Conservation (phyloP, 2,888 invertebrate genomes). For the Parnassius mnemosyne region DNA sequence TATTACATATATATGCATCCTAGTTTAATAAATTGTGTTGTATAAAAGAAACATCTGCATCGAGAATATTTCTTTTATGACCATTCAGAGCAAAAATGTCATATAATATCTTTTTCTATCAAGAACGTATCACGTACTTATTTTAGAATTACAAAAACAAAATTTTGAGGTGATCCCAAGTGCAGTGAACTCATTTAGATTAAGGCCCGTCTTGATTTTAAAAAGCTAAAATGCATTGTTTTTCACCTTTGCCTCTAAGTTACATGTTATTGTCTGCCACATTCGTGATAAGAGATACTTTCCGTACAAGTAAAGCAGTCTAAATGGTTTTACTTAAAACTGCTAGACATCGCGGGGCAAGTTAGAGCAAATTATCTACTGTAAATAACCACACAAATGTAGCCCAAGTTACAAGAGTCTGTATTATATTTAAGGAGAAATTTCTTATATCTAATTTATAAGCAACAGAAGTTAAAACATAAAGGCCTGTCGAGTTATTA, state of each 20-base stretch:
- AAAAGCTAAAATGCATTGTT: conserved; percentile 12
- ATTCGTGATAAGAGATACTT: conserved; percentile 17
- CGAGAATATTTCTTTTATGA: too few species aligned
- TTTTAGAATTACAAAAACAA: conserved; percentile 11
- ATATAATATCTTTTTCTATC: too few species aligned
- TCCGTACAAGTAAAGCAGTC: conserved; percentile 8
- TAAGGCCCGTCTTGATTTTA: conserved; percentile 3
- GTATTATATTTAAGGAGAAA: too few species aligned
- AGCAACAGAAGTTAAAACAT: too few species aligned
- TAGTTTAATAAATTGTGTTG: too few species aligned
- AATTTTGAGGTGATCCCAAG: conserved; percentile 6
- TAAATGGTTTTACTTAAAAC: conserved; percentile 14
- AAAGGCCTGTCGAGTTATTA: too few species aligned
- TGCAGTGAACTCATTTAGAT: conserved; percentile 15
- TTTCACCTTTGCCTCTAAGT: conserved; percentile 6
- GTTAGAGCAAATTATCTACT: conserved; percentile 8
- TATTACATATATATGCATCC: too few species aligned
- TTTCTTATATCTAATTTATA: too few species aligned
- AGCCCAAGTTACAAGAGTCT: conserved; percentile 13
- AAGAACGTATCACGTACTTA: too few species aligned
- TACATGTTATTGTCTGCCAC: conserved; percentile 7
- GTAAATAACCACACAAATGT: conserved; percentile 1
- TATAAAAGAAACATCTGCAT: too few species aligned
- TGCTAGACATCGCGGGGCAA: conserved; percentile 5
- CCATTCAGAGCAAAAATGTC: too few species aligned